Conservation (phyloP, 2,888 invertebrate genomes). For the Athripsodes cinereus region DNA sequence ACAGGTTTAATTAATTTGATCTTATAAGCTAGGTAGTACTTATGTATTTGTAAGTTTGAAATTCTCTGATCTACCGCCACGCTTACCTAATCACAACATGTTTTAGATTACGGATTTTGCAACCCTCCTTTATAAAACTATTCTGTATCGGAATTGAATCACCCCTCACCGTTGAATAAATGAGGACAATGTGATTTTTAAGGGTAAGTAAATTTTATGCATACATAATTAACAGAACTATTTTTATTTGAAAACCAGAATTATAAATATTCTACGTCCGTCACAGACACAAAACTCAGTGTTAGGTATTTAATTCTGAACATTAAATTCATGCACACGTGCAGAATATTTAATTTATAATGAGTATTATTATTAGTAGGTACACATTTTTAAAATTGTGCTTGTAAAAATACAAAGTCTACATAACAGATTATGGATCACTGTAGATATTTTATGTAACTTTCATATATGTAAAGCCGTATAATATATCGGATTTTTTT, state of each 20-base stretch:
- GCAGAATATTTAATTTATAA: background rate
- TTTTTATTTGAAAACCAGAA: background rate
- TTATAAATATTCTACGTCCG: background rate
- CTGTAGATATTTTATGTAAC: too few species aligned
- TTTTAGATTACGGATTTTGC: background rate
- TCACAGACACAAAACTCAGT: background rate
- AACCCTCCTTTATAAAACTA: background rate
- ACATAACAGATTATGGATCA: too few species aligned
- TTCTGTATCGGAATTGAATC: background rate
- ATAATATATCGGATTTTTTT: too few species aligned
- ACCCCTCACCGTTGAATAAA: background rate
- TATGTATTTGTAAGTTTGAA: background rate
- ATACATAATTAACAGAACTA: background rate
- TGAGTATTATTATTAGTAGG: too few species aligned
- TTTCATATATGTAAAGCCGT: too few species aligned
- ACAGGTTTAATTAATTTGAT: too few species aligned
- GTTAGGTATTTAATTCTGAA: background rate
- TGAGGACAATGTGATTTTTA: background rate
- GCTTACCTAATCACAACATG: slow-evolving; percentile 1
- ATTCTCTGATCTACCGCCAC: background rate
- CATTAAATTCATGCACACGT: background rate
- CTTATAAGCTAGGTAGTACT: too few species aligned
- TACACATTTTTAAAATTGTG: too few species aligned
- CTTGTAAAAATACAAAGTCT: too few species aligned
- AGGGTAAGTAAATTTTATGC: background rate